Conservation (phyloP, 2,888 invertebrate species). For the Nemapogon koenigi region DNA sequence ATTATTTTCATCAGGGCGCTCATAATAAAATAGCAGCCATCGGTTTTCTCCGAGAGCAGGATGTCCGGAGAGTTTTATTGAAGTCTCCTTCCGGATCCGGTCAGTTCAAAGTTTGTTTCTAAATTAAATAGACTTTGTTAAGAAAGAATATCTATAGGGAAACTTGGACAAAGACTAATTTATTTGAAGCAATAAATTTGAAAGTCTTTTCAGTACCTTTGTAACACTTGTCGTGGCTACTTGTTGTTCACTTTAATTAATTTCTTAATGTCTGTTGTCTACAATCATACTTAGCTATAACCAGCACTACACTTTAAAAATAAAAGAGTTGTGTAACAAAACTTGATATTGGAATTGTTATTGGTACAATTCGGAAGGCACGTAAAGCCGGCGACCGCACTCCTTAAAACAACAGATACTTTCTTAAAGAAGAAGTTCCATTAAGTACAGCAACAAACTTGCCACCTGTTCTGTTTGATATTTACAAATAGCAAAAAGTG, state of each 20-base stretch:
- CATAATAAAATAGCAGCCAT: constrained; percentile 32
- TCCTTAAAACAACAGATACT: no score
- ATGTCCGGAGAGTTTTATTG: constrained; percentile 35
- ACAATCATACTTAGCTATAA: no score
- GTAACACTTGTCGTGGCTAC: background rate
- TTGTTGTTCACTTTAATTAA: background rate
- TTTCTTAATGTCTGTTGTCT: background rate
- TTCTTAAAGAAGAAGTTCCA: no score
- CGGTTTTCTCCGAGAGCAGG: constrained; percentile 23
- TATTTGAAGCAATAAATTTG: background rate
- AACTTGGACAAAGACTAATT: background rate
- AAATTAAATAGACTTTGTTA: constrained; percentile 33
- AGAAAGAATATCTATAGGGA: background rate
- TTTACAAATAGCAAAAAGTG: no score
- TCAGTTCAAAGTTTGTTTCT: constrained; percentile 26
- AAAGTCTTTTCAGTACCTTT: background rate
- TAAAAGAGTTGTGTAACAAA: no score
- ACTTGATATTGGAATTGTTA: no score
- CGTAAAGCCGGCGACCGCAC: no score
- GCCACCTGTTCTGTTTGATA: no score
- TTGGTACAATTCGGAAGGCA: no score
- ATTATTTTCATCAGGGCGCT: no score
- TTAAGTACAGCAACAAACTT: no score
- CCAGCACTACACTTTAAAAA: no score
- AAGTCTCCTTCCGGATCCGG: constrained; percentile 20